Evolutionary conservation across 2,113 vertebrate genomes (phyloP).

Genomic region (Halcyon senegalensis): DNA sequence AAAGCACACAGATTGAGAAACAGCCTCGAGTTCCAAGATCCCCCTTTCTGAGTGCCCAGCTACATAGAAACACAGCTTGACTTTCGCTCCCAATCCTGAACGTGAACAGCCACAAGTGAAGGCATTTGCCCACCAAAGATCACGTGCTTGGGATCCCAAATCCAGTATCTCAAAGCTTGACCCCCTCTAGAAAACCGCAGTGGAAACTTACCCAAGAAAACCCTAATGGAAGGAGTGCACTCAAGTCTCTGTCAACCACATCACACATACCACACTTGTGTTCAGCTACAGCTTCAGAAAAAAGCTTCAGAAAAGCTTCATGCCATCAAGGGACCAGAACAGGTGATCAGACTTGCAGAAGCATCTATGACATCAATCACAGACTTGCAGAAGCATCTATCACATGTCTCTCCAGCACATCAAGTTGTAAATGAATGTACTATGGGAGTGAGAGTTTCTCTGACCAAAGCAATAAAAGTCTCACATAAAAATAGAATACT

Average conservation of each 20-base stretch:
- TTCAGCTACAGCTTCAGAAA: background rate
- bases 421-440: background rate
- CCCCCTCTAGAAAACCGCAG: background rate
- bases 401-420: background rate
- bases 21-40: background rate
- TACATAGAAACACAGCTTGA: background rate
- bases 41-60: background rate
- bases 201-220: background rate
- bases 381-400: background rate
- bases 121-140: background rate
- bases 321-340: background rate
- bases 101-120: background rate
- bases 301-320: background rate
- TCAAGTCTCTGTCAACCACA: background rate
- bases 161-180: background rate
- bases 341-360: background rate
- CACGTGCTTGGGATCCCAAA: background rate
- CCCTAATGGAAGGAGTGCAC: background rate
- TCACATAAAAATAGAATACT: constrained; percentile 36
- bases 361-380: background rate
- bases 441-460: background rate
- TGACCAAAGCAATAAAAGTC: constrained; percentile 16
- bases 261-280: background rate
- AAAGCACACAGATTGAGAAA: background rate
- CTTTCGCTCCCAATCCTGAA: background rate